These are phyloP conservation scores for Ptilonorhynchus violaceus DNA, from an alignment of 2,113 vertebrate species.

Conservation along the genomic window DNA sequence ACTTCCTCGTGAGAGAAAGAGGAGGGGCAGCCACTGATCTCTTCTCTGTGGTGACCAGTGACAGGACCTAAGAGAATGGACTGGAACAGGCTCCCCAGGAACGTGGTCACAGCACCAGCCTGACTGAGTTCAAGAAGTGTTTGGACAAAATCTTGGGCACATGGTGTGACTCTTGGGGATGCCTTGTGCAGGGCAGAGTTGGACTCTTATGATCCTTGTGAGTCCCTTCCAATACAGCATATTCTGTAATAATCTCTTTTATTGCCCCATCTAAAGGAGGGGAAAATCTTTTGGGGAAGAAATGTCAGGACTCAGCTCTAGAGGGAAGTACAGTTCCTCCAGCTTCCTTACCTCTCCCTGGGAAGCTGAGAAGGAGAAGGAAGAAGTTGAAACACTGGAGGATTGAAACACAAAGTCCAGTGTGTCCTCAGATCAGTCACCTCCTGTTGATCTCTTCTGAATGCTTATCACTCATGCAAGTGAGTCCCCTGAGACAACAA, in stretches of 20 bases:
- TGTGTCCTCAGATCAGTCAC: background rate
- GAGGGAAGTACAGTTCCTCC: background rate
- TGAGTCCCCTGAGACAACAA: background rate
- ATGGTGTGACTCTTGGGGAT: background rate
- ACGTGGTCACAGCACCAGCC: background rate
- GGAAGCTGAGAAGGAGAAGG: background rate
- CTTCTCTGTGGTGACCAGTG: background rate
- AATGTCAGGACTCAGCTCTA: background rate
- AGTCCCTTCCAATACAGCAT: background rate
- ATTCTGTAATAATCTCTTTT: background rate
- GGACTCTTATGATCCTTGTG: background rate
- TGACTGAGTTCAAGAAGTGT: background rate
- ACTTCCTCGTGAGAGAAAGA: background rate
- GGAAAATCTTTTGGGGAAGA: background rate
- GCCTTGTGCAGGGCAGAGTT: background rate
- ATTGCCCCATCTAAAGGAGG: background rate
- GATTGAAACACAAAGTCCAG: background rate
- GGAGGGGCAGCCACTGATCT: background rate
- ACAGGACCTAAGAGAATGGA: background rate
- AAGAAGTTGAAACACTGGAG: background rate
- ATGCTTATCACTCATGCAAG: background rate
- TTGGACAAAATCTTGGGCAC: background rate
- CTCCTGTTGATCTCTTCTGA: background rate
- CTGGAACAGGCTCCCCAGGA: background rate
- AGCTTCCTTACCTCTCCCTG: background rate